These are phyloP conservation scores for Clarias gariepinus DNA, from an alignment of 2,113 vertebrate species.

Conservation along the genomic window DNA sequence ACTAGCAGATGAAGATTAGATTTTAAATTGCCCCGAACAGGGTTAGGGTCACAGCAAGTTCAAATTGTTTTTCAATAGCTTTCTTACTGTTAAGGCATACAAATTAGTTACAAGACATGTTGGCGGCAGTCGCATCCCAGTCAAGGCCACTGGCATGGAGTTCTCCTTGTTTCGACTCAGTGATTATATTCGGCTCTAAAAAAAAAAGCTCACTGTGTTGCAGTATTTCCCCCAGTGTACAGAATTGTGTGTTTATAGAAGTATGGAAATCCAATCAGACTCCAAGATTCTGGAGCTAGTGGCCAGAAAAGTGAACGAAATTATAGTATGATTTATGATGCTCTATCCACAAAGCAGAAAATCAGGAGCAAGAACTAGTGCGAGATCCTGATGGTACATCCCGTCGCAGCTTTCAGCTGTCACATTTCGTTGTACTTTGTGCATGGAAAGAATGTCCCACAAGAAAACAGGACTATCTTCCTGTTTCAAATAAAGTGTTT, in stretches of 20 bases:
- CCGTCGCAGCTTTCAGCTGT: no score
- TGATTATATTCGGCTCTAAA: not conserved
- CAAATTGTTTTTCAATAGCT: not conserved
- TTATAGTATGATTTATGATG: not conserved
- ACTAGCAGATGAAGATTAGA: not conserved
- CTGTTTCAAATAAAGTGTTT: constrained; percentile 23
- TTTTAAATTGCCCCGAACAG: not conserved
- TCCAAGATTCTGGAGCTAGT: not conserved
- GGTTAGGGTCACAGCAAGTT: not conserved
- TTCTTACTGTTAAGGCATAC: not conserved
- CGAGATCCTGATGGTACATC: not conserved
- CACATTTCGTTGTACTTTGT: not conserved
- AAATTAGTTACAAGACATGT: not conserved
- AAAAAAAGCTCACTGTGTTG: not conserved
- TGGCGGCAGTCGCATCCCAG: not conserved
- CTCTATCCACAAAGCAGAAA: not conserved
- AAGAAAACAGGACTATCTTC: not conserved
- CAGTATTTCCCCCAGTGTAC: not conserved
- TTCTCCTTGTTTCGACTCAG: not conserved
- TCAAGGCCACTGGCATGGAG: not conserved
- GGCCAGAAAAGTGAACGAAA: not conserved
- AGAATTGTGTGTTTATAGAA: not conserved
- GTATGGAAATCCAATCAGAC: not conserved
- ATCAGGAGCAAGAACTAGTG: not conserved
- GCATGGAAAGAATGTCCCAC: not conserved